Conservation (phyloP, 2,888 invertebrate genomes). For the Rambutsinella grinnellia region DNA sequence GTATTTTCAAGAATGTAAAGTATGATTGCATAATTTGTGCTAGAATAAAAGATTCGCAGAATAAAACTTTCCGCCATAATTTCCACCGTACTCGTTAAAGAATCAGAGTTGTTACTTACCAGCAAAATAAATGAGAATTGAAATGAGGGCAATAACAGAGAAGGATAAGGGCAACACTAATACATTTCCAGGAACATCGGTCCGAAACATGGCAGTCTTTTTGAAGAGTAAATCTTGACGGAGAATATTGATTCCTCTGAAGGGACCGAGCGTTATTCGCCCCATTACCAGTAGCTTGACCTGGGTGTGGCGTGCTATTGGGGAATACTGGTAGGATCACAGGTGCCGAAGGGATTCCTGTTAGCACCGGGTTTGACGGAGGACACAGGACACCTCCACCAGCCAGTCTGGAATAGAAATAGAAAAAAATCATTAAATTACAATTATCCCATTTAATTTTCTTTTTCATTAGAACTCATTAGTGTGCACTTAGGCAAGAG, state of each 20-base stretch:
- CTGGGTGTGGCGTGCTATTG: conserved; percentile 75
- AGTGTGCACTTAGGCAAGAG: too few species aligned
- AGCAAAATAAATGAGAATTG: conserved; percentile 95
- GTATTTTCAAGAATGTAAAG: too few species aligned
- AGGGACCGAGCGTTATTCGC: conserved; percentile 67
- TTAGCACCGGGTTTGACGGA: conserved; percentile 62
- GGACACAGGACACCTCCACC: conserved; percentile 60
- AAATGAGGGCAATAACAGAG: conserved; percentile 90
- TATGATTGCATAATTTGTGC: too few species aligned
- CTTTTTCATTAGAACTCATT: too few species aligned
- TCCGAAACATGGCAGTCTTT: conserved; percentile 85
- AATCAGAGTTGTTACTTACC: conserved; percentile 75
- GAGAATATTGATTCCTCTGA: conserved; percentile 86
- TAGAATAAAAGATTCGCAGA: too few species aligned
- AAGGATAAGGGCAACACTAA: conserved; percentile 92
- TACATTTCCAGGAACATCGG: conserved; percentile 96
- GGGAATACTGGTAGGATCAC: conserved; percentile 92
- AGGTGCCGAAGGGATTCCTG: conserved; percentile 71
- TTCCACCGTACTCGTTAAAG: too few species aligned
- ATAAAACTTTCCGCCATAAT: too few species aligned
- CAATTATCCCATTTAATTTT: too few species aligned
- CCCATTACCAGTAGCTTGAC: conserved; percentile 78
- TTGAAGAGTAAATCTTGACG: conserved; percentile 94
- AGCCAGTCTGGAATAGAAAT: conserved; percentile 62
- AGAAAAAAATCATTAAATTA: too few species aligned